These are phyloP conservation scores for Cetonia aurata DNA, from an alignment of 2,888 invertebrate genomes.

Conservation along the genomic window DNA sequence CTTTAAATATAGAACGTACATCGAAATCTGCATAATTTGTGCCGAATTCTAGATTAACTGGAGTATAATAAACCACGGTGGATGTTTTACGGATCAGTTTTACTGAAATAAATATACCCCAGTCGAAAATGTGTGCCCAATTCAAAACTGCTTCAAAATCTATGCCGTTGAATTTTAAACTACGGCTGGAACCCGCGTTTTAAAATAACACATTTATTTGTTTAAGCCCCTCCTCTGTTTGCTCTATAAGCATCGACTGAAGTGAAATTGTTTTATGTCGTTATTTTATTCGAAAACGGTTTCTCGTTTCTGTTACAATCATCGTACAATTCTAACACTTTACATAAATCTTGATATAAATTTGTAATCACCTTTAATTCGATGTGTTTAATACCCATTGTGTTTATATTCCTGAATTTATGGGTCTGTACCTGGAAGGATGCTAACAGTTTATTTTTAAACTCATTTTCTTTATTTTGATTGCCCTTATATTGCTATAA, in stretches of 20 bases:
- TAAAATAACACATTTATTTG: slow-evolving; percentile 34
- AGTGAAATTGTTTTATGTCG: slow-evolving; percentile 21
- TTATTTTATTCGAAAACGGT: slow-evolving; percentile 11
- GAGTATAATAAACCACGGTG: too few relatives aligned
- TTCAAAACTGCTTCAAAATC: not conserved
- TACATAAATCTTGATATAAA: too few relatives aligned
- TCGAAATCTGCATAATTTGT: slow-evolving; percentile 33
- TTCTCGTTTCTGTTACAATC: slow-evolving; percentile 5
- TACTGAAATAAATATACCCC: too few relatives aligned
- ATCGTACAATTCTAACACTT: not conserved
- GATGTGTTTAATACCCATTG: too few relatives aligned
- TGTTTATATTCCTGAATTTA: too few relatives aligned
- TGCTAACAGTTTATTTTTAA: too few relatives aligned
- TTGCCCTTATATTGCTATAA: too few relatives aligned
- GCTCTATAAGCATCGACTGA: slow-evolving; percentile 14
- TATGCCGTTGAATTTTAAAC: not conserved
- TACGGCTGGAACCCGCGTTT: not conserved
- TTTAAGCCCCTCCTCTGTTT: slow-evolving; percentile 14
- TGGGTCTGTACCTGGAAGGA: too few relatives aligned
- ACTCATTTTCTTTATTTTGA: too few relatives aligned
- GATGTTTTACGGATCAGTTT: too few relatives aligned
- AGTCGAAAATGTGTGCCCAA: not conserved
- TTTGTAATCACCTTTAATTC: too few relatives aligned
- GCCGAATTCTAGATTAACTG: slow-evolving; percentile 11
- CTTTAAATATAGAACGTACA: slow-evolving; percentile 34